Evolutionary conservation across 2,797 vertebrate genomes (phyloP).

Genomic region (Neopelma chrysocephalum): DNA sequence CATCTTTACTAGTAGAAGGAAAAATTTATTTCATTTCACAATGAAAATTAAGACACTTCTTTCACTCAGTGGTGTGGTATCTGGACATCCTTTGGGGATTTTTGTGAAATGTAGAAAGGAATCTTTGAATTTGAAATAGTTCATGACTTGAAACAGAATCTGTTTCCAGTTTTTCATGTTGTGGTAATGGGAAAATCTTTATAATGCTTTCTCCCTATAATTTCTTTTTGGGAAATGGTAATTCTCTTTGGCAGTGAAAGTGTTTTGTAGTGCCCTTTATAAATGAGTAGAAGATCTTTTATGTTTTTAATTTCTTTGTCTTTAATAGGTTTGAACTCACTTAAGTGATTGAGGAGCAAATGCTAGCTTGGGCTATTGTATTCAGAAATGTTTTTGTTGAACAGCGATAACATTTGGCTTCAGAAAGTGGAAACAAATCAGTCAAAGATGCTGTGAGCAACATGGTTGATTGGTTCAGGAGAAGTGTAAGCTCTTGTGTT

Average conservation of each 20-base stretch:
- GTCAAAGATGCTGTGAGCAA: accelerated
- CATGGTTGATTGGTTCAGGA: background rate
- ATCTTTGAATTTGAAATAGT: background rate
- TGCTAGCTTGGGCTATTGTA: background rate
- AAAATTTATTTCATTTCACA: background rate
- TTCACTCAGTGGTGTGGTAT: background rate
- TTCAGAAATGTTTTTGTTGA: background rate
- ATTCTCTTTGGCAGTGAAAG: background rate
- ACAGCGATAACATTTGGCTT: background rate
- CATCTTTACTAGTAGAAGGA: background rate
- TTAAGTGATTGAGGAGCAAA: background rate
- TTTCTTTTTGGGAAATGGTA: background rate
- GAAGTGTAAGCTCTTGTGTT: background rate
- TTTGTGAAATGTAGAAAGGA: background rate
- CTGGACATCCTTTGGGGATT: background rate
- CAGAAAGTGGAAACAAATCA: background rate
- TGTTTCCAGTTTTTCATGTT: background rate
- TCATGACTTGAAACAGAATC: background rate
- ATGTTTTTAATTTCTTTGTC: background rate
- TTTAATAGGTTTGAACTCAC: background rate
- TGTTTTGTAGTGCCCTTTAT: background rate
- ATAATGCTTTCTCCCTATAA: background rate
- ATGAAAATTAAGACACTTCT: background rate
- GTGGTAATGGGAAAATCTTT: background rate
- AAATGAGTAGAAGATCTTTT: background rate